Evolutionary conservation across 2,888 invertebrate genomes (phyloP).

Genomic region (Eupithecia pulchellata): DNA sequence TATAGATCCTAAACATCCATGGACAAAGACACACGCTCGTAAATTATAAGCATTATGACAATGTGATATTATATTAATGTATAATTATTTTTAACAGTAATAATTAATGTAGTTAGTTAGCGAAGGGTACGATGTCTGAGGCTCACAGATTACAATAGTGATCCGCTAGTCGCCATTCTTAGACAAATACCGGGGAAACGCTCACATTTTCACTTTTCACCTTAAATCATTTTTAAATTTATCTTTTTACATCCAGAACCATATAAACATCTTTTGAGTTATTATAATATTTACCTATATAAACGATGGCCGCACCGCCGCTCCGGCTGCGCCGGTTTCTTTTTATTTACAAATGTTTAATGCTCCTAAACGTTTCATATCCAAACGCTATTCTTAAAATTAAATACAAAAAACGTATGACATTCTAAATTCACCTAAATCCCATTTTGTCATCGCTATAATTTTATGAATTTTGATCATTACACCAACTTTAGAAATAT

Average conservation of each 20-base stretch:
- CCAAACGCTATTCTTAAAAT: slow-evolving; percentile 86
- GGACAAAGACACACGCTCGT: slow-evolving; percentile 86
- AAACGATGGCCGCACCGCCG: slow-evolving; percentile 69
- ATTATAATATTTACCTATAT: slow-evolving; percentile 85
- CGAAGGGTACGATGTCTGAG: slow-evolving; percentile 77
- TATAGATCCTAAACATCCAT: slow-evolving; percentile 82
- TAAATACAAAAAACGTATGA: slow-evolving; percentile 86
- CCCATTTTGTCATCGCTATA: slow-evolving; percentile 82
- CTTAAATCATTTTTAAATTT: slow-evolving; percentile 81
- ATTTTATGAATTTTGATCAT: slow-evolving; percentile 86
- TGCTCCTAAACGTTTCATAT: slow-evolving; percentile 89
- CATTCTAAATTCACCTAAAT: slow-evolving; percentile 84
- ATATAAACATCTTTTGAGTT: slow-evolving; percentile 86
- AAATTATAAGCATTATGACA: slow-evolving; percentile 86
- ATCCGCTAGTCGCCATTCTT: slow-evolving; percentile 78
- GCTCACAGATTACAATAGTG: slow-evolving; percentile 85
- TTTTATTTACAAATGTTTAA: slow-evolving; percentile 89
- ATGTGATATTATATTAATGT: slow-evolving; percentile 84
- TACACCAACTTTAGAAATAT: slow-evolving; percentile 87
- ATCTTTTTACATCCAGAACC: slow-evolving; percentile 85
- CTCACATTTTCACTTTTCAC: slow-evolving; percentile 72
- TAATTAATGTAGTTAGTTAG: slow-evolving; percentile 83
- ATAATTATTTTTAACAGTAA: slow-evolving; percentile 83
- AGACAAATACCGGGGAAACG: slow-evolving; percentile 83
- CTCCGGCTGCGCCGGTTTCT: slow-evolving; percentile 67